phyloP scores from a whole-genome alignment of 2,888 invertebrate genomes.

The Liodrosophila aerea region DNA sequence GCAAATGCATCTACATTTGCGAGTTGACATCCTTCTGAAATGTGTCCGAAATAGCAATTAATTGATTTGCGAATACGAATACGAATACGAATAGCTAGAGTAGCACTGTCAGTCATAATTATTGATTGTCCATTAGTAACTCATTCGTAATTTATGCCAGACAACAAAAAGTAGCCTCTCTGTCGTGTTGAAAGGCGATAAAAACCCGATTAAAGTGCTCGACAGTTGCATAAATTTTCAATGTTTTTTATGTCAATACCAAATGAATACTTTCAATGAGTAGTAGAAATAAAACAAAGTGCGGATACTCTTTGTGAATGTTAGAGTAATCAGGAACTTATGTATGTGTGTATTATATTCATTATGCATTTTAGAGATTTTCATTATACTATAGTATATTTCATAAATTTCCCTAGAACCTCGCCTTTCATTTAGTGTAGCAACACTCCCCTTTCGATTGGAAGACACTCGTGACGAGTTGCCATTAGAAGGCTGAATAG shows the following conservation, averaged over 20 bases:
- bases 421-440: too few relatives aligned
- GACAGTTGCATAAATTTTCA: conserved; percentile 55
- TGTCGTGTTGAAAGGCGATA: conserved; percentile 73
- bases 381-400: too few relatives aligned
- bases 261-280: conserved; percentile 34
- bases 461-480: conserved; percentile 45
- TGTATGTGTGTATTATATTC: too few relatives aligned
- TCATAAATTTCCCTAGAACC: too few relatives aligned
- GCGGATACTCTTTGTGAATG: too few relatives aligned
- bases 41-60: conserved; percentile 45
- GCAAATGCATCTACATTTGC: not conserved
- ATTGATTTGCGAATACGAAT: conserved; percentile 33
- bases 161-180: conserved; percentile 7
- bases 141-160: conserved; percentile 58
- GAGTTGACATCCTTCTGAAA: conserved; percentile 18
- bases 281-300: too few relatives aligned
- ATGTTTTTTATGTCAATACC: conserved; percentile 4
- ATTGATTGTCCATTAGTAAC: conserved; percentile 68
- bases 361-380: too few relatives aligned
- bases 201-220: conserved; percentile 67
- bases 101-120: conserved; percentile 67
- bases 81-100: conserved; percentile 9
- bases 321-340: too few relatives aligned
- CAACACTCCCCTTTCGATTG: not conserved
- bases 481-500: conserved; percentile 44